Base-by-base conservation (phyloP, 2,888 invertebrate species). In the Eupsilia transversa region DNA sequence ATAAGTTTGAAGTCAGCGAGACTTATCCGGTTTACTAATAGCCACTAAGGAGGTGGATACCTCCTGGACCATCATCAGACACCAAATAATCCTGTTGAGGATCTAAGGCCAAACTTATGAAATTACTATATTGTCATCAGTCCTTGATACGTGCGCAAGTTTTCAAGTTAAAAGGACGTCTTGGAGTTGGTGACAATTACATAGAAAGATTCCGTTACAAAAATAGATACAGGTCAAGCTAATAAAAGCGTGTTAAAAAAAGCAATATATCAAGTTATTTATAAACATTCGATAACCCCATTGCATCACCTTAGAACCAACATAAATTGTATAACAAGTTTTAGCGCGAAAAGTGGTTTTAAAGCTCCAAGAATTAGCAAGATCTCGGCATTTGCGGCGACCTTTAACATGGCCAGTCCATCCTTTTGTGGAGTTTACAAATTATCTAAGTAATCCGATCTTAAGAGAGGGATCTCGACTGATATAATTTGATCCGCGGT, bases 371-470 rank as follows among this genome's bases (percentile, higher is more conserved):
- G 63, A 78, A 83, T 86, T 85, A 78, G 61, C 68, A 63, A 77
- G 60, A 67, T 69, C 46, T 72, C 35, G 79, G 57, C 72, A 79
- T 83, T 80, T 83, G 76, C 68, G 52, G 35, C 33, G 72, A 87
- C 77, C 72, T 85, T 49, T 77, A 69, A 59, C 65, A 41, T 43
- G 54, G 49, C 38, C 60, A 70, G 64, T 61, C 49, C 35, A 68
- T 83, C 65, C 63, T 69, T 80, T 61, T 72, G 64, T 54, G 20
- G 38, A 79, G 10, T 74, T 73, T 64, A 72, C 41, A 74, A 70
- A 72, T 72, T 63, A 73, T 82, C 52, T 60, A 38, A 69, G 63
- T 80, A 73, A 85, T 73, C 65, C 60, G 68, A 85, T 72, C 49
- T 75, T 43, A 35, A 33, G 56, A 79, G 56, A 71, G 64, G 20